Base-by-base conservation (phyloP, 2,888 invertebrate genomes). In the Eristalis arbustorum region DNA sequence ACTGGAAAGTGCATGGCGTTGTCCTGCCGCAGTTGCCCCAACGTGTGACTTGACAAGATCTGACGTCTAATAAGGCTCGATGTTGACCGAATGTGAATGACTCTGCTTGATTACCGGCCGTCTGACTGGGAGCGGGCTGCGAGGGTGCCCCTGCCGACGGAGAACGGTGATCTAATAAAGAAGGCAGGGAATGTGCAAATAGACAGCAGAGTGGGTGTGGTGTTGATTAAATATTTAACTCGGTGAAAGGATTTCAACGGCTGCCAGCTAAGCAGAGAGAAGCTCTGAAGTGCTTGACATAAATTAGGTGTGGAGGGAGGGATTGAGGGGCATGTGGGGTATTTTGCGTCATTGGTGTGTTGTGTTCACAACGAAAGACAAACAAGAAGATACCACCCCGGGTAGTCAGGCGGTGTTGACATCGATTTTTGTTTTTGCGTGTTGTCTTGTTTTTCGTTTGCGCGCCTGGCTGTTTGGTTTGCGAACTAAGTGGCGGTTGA, bases 31-130 rank as follows among this genome's bases (percentile, higher is more conserved):
- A 49, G n/a, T 71, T 31, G 59, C 25, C 69, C 63, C 28, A 78
- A 87, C 78, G 77, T 74, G 77, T 87, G 82, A 68, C 73, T 82
- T 66, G 74, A 63, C 62, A 71, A 74, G 74, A 49, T 82, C 67
- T 63, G 67, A 67, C 74, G 68, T 56, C 73, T 73, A 87, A 87
- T 82, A 57, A 78, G 82, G 82, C 62, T 78, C 74, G 66, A 82
- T 87, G 78, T 82, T 87, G 85, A 78, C 85, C 82, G 64, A 82
- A 73, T 77, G 80, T 76, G 84, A 77, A 81, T 73, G 81, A 68
- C 42, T 72, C 42, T 80, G 76, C 34, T 67, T 56, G 56, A 62
- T 67, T 73, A 42, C 71, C 37, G 49, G 34, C 18, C 18, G n/a
- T 8, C 49, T 18, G 69, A 63, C 25, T 28, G 57, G 23, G 22